Evolutionary conservation across 1,140 invertebrate species (phyloP).

Genomic region (Halotydeus destructor): DNA sequence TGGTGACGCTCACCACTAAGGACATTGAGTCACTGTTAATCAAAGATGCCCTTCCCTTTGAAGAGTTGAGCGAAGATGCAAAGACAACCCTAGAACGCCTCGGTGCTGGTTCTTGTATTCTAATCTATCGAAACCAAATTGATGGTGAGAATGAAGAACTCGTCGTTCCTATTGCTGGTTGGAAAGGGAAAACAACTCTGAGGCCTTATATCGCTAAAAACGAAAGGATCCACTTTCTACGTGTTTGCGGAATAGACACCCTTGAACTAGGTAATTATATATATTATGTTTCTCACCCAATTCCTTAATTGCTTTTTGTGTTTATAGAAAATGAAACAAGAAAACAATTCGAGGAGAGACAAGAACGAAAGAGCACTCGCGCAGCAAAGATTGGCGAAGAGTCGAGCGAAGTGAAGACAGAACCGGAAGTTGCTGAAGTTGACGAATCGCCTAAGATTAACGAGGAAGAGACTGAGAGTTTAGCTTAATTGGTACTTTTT

Average conservation of each 20-base stretch:
- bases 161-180: constrained; percentile 56
- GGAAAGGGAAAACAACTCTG: constrained; percentile 65
- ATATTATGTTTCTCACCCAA: no score
- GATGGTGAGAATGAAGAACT: constrained; percentile 34
- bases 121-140: background rate
- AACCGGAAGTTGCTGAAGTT: background rate
- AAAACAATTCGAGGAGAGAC: background rate
- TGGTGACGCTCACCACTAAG: constrained; percentile 1
- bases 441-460: background rate
- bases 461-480: background rate
- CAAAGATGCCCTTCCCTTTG: constrained; percentile 16
- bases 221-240: constrained; percentile 61
- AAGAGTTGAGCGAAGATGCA: constrained; percentile 27
- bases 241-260: constrained; percentile 53
- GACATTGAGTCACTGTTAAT: constrained; percentile 7
- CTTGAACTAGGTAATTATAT: background rate
- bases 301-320: no score
- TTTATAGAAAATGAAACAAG: no score
- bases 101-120: constrained; percentile 3
- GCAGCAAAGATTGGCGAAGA: background rate
- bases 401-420: background rate
- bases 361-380: background rate
- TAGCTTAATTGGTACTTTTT: background rate
- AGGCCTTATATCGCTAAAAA: constrained; percentile 59
- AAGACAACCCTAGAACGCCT: constrained; percentile 6